These are phyloP conservation scores for Charaxes varanes DNA, from an alignment of 1,140 invertebrate species.

Conservation along the genomic window DNA sequence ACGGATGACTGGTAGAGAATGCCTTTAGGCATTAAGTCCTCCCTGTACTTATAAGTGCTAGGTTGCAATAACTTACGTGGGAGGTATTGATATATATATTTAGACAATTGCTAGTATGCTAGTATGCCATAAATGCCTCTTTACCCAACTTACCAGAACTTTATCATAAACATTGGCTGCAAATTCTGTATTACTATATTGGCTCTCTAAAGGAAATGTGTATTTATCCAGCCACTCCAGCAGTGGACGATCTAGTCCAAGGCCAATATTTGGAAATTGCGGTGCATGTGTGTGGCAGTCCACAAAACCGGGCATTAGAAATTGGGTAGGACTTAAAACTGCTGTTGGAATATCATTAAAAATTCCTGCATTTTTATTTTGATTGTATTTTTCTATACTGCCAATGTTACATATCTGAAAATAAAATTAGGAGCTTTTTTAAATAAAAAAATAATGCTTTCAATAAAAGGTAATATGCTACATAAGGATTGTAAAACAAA, in stretches of 20 bases:
- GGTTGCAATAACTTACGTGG: no score
- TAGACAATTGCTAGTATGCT: no score
- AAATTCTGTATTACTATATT: slow-evolving; percentile 82
- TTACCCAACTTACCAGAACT: slow-evolving; percentile 90
- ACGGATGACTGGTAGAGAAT: no score
- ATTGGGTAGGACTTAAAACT: slow-evolving; percentile 70
- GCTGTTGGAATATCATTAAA: slow-evolving; percentile 35
- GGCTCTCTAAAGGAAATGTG: slow-evolving; percentile 88
- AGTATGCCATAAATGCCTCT: no score
- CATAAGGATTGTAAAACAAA: no score
- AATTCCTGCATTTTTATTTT: slow-evolving; percentile 20
- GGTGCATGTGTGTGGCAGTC: slow-evolving; percentile 93
- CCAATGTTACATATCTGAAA: slow-evolving; percentile 46
- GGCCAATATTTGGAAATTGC: slow-evolving; percentile 88
- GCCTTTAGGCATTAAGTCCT: no score
- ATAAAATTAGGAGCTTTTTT: slow-evolving; percentile 1
- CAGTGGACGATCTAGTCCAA: slow-evolving; percentile 85
- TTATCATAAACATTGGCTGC: slow-evolving; percentile 82
- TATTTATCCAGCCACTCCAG: slow-evolving; percentile 91
- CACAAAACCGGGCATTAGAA: slow-evolving; percentile 90
- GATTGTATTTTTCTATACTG: slow-evolving; percentile 28
- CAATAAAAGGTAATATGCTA: no score
- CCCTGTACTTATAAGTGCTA: no score
- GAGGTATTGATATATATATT: no score
- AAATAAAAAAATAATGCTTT: no score